These are phyloP conservation scores for Psix sp. DNA, from an alignment of 1,140 invertebrate species.

Conservation along the genomic window DNA sequence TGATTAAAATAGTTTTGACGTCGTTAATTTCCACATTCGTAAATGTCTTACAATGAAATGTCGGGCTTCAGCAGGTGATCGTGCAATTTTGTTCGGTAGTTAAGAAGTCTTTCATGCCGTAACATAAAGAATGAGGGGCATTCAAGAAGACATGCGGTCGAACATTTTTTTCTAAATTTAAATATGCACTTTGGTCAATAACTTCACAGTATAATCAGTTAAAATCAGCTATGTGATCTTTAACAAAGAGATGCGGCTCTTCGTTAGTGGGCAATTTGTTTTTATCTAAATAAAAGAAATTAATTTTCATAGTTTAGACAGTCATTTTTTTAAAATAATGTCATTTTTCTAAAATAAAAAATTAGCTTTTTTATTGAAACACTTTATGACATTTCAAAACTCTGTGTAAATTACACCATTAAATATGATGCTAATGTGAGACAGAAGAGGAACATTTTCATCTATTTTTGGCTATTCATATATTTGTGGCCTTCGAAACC, in stretches of 20 bases:
- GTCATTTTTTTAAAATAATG: too few species aligned
- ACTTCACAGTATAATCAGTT: slow-evolving; percentile 40
- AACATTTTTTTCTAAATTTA: slow-evolving; percentile 44
- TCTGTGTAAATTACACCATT: too few species aligned
- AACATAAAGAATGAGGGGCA: slow-evolving; percentile 46
- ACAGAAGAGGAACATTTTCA: too few species aligned
- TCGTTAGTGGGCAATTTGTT: slow-evolving; percentile 49
- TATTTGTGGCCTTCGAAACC: slow-evolving; percentile 6
- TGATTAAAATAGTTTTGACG: slow-evolving; percentile 15
- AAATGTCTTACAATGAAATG: slow-evolving; percentile 36
- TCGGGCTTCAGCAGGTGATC: slow-evolving; percentile 39
- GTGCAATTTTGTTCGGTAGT: slow-evolving; percentile 44
- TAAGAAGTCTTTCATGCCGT: slow-evolving; percentile 38
- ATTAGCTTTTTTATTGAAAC: too few species aligned
- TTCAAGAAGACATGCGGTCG: slow-evolving; percentile 30
- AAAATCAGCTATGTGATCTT: slow-evolving; percentile 33
- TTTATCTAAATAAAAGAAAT: slow-evolving; percentile 32
- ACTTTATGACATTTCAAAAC: too few species aligned
- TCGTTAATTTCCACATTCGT: slow-evolving; percentile 26
- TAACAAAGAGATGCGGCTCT: slow-evolving; percentile 31
- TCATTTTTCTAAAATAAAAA: too few species aligned
- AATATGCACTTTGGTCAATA: slow-evolving; percentile 43
- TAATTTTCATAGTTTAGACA: too few species aligned
- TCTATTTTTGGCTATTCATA: too few species aligned
- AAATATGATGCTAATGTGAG: slow-evolving; percentile 19